Evolutionary conservation across 2,113 vertebrate species (phyloP).

Genomic region (Astur gentilis): DNA sequence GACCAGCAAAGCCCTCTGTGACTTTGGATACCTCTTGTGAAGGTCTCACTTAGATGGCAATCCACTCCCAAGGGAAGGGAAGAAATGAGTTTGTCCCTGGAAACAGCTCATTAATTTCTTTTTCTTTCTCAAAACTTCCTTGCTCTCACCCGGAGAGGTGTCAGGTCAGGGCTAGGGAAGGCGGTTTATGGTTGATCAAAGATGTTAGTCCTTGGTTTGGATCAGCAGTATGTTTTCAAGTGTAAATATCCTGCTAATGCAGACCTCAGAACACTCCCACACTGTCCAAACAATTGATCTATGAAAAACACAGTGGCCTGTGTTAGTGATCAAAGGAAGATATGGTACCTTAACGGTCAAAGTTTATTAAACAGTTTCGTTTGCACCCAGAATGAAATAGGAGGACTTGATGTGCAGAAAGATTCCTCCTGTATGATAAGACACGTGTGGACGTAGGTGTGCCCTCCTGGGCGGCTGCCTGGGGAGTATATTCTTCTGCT

Average conservation of each 20-base stretch:
- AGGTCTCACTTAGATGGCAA: too few relatives aligned
- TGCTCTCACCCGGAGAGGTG: constrained; percentile 33
- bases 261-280: constrained; percentile 46
- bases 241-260: constrained; percentile 66
- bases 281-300: constrained; percentile 59
- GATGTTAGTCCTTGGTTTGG: constrained; percentile 33
- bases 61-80: not conserved
- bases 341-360: constrained; percentile 14
- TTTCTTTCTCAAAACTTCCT: not conserved
- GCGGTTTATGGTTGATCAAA: constrained; percentile 53
- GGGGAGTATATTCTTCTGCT: not conserved
- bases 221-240: constrained; percentile 50
- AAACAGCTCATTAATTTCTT: constrained; percentile 35
- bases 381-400: constrained; percentile 42
- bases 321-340: constrained; percentile 63
- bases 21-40: not conserved
- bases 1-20: not conserved
- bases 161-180: constrained; percentile 40
- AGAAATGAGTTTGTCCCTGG: constrained; percentile 10
- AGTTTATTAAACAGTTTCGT: constrained; percentile 48
- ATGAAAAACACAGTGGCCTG: constrained; percentile 52
- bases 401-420: not conserved
- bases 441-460: not conserved
- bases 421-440: constrained; percentile 6
- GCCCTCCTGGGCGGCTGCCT: not conserved